Evolutionary conservation across 2,113 vertebrate genomes (phyloP), one percentile per base, ranked within the genome.

Genomic region (Thunnus thynnus): DNA sequence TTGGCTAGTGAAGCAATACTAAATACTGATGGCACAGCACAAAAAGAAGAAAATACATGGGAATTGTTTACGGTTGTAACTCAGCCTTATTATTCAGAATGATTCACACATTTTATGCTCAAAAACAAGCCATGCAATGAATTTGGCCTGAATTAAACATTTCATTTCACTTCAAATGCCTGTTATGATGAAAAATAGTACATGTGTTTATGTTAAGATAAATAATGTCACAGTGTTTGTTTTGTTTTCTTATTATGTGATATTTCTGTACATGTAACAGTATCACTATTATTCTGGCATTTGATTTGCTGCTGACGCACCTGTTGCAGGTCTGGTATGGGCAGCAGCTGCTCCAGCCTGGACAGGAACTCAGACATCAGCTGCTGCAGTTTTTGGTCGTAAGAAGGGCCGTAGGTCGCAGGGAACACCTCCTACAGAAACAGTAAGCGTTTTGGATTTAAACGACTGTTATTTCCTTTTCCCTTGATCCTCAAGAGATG

Each of bases 301-400:
- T 55, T 55, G 1, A 56, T 22, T 10, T 76, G 10, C 27, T 64
- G 36, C 47, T 13, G 16, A 3, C 73, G 41, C 81, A 94, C 93
- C 90, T 94, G 92, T 18, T 71, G 78, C n/a, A 91, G 86, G 75
- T 91, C 78, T 2, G 92, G 93, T 12, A 85, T n/a, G 5, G 89
- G 92, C 74, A 94, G 72, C 66, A 94, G 82, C 76, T 90, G 82
- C 51, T 96, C 96, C 73, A 97, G 75, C 18, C 94, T 92, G 86
- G 83, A 90, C 77, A 97, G 55, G 22, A 95, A 96, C 55, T 95
- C 84, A 11, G 91, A 94, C 60, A 96, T 85, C 18, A 96, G 91
- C 61, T 92, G 83, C 72, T 92, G 66, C 64, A 93, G 75, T 41
- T 50, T 75, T 47, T 86, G 65, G 74, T 95, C 63, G 11, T 94